Conservation (phyloP, 2,113 vertebrate genomes). For the Paratilapia polleni region DNA sequence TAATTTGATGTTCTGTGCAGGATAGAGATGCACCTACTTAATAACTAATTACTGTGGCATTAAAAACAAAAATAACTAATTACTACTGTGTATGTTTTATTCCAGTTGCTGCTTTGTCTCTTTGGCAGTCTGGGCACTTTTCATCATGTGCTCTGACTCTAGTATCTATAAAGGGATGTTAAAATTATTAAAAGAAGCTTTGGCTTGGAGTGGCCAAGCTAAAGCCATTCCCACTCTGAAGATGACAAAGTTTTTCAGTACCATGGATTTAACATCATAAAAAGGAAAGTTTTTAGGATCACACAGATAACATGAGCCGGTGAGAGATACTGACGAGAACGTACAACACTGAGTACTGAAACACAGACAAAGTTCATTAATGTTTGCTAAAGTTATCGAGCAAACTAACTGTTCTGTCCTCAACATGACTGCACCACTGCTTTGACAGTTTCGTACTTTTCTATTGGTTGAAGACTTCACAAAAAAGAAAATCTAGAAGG, state of each 20-base stretch:
- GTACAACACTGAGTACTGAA: not conserved
- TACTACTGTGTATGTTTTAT: not conserved
- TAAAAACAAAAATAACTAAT: not conserved
- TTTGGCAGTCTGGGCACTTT: not conserved
- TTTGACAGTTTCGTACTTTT: slow-evolving; percentile 7
- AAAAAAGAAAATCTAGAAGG: not conserved
- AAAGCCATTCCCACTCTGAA: not conserved
- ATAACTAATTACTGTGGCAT: not conserved
- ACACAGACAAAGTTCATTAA: slow-evolving; percentile 5
- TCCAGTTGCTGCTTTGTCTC: not conserved
- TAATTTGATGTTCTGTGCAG: not conserved
- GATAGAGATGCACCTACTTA: not conserved
- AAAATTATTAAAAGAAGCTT: not conserved
- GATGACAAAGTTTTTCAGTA: not conserved
- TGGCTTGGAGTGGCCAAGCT: not conserved
- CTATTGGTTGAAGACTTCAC: not conserved
- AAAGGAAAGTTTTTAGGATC: not conserved
- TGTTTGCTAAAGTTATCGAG: not conserved
- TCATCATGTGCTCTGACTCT: not conserved
- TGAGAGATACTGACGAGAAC: not conserved
- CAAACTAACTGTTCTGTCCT: not conserved
- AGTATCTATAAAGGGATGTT: not conserved
- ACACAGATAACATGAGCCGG: not conserved
- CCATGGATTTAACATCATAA: not conserved
- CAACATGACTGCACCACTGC: not conserved